Base-by-base conservation (phyloP, 37 sponge, comb jelly and placozoan genomes). In the Bolinopsis microptera region DNA sequence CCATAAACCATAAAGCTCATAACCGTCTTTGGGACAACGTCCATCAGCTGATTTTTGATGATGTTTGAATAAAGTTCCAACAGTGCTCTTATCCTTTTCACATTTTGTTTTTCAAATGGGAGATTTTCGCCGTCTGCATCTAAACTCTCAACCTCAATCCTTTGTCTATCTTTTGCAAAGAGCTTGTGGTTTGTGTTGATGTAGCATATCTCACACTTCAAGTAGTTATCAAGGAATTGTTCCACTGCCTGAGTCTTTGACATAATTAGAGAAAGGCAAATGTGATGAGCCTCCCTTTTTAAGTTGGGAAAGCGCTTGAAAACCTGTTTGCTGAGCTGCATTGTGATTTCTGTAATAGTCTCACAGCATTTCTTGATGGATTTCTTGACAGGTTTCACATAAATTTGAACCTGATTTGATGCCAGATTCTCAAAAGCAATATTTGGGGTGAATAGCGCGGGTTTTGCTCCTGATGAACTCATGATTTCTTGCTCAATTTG, bases 101-200 rank as follows among this genome's bases (percentile, higher is more conserved):
- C 82, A 22, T 80, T 33, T 30, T 36, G 35, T 16, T 80, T 35
- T 34, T 80, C 82, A 70, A 70, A 70, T 3, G 74, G 74, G 36
- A 80, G 3, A 16, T 80, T 30, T 30, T 35, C 22, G 33, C 9
- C 82, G 33, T 80, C 82, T 31, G 2, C 82, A n/a, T 72, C 75
- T 23, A 3, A 3, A 28, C 75, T 72, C 13, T 48, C 61, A 5
- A 18, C 61, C 13, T 30, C 38, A 23, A 80, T 80, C 22, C 38
- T 13, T 21, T 33, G 35, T 30, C 82, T 33, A 30, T 35, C 38
- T 30, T 24, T 30, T 13, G 38, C 22, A 35, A 80, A 80, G 5
- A 80, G 38, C 82, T 35, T 80, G 82, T 80, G 82, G 82, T 80
- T 80, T 24, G 23, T 80, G 37, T 80, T 80, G 35, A 80, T 80